Percentiles rank a stretch among this genome's conserved stretches.
Conservation (phyloP, 2,888 invertebrate species). For the Drosophila infuscata region DNA sequence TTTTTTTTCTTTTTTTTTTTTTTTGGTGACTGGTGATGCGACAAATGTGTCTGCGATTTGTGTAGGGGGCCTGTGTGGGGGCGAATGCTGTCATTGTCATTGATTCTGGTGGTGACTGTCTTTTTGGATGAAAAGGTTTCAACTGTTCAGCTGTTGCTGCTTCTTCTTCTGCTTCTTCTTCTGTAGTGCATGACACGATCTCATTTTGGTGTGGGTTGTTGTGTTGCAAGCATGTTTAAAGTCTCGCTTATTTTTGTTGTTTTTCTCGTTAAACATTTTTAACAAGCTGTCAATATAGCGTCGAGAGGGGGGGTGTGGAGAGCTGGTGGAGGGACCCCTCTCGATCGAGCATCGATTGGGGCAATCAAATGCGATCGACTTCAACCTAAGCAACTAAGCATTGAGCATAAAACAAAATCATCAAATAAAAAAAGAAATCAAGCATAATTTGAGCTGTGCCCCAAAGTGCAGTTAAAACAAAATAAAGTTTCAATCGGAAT, state of each 20-base stretch:
- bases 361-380: constrained; percentile 58
- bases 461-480: not conserved
- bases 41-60: constrained; percentile 70
- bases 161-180: constrained; percentile 1
- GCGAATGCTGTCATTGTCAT: constrained; percentile 54
- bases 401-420: constrained; percentile 12
- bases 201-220: constrained; percentile 20
- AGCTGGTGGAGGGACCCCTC: not conserved
- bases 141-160: too few species aligned
- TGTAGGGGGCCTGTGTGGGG: constrained; percentile 40
- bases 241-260: not conserved
- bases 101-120: constrained; percentile 2
- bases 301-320: not conserved
- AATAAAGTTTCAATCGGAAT: not conserved
- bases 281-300: constrained; percentile 45
- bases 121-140: constrained; percentile 30
- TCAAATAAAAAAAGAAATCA: constrained; percentile 9
- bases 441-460: constrained; percentile 4
- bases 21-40: constrained; percentile 69
- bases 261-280: constrained; percentile 34
- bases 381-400: constrained; percentile 21
- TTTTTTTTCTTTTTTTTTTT: constrained; percentile 51
- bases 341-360: not conserved
- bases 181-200: constrained; percentile 47
- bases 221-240: constrained; percentile 5